These are phyloP conservation scores for Ranitomeya variabilis DNA, from an alignment of 2,113 vertebrate species.

Conservation along the genomic window DNA sequence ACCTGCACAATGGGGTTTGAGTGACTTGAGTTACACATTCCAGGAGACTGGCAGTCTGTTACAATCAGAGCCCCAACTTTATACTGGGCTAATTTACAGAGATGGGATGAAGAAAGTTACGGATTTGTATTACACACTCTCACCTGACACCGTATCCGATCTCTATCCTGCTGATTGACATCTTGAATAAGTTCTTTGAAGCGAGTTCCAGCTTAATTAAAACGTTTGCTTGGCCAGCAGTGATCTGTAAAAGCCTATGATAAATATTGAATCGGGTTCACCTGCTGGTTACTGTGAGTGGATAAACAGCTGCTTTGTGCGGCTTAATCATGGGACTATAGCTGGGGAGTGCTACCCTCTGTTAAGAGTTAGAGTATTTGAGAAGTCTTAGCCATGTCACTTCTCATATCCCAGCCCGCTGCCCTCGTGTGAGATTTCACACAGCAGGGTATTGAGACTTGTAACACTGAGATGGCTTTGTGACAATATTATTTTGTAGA, in stretches of 20 bases:
- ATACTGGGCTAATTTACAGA: constrained; percentile 78
- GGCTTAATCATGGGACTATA: constrained; percentile 75
- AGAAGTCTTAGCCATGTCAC: constrained; percentile 73
- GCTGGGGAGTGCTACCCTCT: constrained; percentile 68
- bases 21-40: constrained; percentile 85
- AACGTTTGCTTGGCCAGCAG: constrained; percentile 96
- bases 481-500: constrained; percentile 70
- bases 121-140: constrained; percentile 91
- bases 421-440: constrained; percentile 88
- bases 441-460: constrained; percentile 74
- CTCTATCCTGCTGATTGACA: constrained; percentile 89
- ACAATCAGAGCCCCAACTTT: constrained; percentile 79
- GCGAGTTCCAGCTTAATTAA: constrained; percentile 99
- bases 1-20: constrained; percentile 79
- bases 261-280: constrained; percentile 99
- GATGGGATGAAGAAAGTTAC: constrained; percentile 81
- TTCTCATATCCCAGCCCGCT: constrained; percentile 75
- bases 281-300: constrained; percentile 93
- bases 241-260: constrained; percentile 99
- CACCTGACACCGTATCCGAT: constrained; percentile 94
- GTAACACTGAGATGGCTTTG: constrained; percentile 72
- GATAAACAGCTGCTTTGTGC: constrained; percentile 98
- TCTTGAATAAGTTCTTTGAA: constrained; percentile 99
- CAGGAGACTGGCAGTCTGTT: constrained; percentile 83
- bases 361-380: constrained; percentile 69